These are phyloP conservation scores for Diuraphis noxia DNA, from an alignment of 1,140 invertebrate species.

Conservation along the genomic window DNA sequence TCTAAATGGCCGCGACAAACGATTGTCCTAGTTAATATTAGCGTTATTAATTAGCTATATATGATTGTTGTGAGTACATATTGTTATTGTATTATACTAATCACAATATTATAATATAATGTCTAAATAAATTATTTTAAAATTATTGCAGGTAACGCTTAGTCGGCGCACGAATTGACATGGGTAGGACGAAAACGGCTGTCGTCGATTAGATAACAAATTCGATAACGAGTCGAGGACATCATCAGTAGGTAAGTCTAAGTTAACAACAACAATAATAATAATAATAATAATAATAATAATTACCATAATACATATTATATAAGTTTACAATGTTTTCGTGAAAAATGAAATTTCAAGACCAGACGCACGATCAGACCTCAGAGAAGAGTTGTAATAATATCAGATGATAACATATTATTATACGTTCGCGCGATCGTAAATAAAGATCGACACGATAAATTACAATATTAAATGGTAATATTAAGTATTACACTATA, in stretches of 20 bases:
- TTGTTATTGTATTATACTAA: neutral
- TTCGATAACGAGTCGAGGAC: constrained; percentile 38
- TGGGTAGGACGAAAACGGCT: constrained; percentile 51
- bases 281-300: constrained; percentile 12
- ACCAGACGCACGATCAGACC: neutral
- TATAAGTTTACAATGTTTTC: constrained; percentile 37
- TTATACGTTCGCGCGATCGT: neutral
- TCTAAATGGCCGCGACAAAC: neutral
- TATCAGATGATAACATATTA: neutral
- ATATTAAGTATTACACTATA: no score
- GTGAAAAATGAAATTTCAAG: constrained; percentile 51
- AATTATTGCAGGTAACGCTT: constrained; percentile 50
- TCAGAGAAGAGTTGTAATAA: constrained; percentile 5
- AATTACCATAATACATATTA: neutral
- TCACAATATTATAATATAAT: constrained; percentile 31
- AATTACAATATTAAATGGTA: neutral
- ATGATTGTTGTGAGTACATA: constrained; percentile 34
- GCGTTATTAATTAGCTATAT: constrained; percentile 28
- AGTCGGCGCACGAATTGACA: constrained; percentile 47
- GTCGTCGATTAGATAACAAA: constrained; percentile 50
- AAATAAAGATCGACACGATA: neutral
- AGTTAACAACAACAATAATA: constrained; percentile 29
- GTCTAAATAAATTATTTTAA: constrained; percentile 44
- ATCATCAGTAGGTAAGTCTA: constrained; percentile 37
- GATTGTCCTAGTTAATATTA: constrained; percentile 49